These are phyloP conservation scores for Perognathus longimembris DNA, from an alignment of 2,113 vertebrate genomes.

Conservation along the genomic window DNA sequence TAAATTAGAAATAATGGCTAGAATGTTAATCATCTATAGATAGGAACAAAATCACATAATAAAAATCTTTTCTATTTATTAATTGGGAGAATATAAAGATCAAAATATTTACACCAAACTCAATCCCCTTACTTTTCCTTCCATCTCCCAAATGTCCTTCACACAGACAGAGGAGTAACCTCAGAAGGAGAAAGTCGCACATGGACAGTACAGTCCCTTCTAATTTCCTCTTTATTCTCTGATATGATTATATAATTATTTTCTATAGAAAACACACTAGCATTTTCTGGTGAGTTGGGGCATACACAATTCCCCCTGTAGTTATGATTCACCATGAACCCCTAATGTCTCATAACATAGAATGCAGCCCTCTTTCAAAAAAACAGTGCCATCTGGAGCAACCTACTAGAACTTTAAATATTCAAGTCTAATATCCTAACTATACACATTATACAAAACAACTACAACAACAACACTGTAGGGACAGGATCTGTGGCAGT, in stretches of 20 bases:
- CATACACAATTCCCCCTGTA: constrained; percentile 8
- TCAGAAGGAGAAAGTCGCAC: neutral
- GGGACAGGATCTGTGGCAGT: neutral
- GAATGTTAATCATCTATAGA: constrained; percentile 19
- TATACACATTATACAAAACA: neutral
- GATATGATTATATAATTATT: neutral
- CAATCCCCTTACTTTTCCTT: neutral
- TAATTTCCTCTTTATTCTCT: neutral
- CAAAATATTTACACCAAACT: neutral
- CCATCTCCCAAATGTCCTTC: accelerated
- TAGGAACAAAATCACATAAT: neutral
- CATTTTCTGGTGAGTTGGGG: neutral
- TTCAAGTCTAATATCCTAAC: constrained; percentile 44
- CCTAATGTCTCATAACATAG: neutral
- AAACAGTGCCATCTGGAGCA: constrained; percentile 20
- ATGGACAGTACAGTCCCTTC: neutral
- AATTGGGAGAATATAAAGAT: neutral
- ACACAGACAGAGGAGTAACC: neutral
- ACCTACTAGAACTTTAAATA: constrained; percentile 26
- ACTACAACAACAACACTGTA: neutral
- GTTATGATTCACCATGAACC: neutral
- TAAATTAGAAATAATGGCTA: constrained; percentile 41
- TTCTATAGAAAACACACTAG: constrained; percentile 27
- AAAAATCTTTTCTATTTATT: neutral
- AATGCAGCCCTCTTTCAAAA: neutral